Base-by-base conservation (phyloP, 2,888 invertebrate genomes). In the Orthonychiurus folsomi region DNA sequence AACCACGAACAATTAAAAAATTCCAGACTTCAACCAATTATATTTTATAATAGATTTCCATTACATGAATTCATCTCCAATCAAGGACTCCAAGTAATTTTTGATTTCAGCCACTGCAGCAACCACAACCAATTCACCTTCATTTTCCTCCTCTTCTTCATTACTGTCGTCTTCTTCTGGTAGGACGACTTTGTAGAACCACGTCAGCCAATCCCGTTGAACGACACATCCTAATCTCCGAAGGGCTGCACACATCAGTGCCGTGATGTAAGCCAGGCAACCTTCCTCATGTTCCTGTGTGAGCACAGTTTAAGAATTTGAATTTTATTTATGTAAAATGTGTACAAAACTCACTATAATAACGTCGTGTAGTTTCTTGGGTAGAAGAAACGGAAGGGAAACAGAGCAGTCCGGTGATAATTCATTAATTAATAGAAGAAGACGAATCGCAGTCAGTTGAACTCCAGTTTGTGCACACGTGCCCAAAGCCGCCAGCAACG, bases 161-260 rank as follows among this genome's bases (percentile, higher is more conserved):
- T 37, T 37, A 9, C 5, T 9, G 37, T 37, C 37, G 37, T 9
- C 37, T 37, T 5, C 9, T 5, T 37, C 37, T 1, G 63, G 61
- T 2, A 56, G 23, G 1, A 69, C 63, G n/a, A 65, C 61, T 21
- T 62, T 56, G 12, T 61, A 25, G 24, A 66, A 26, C 66, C 68
- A 69, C 5, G 61, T 56, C 2, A 56, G n/a, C 71, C 71, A 71
- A 27, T 66, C 56, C 20, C 57, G 23, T 27, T 67, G 62, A 1
- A 69, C 66, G 12, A 64, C 60, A 52, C 69, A 53, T 1, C 71
- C 71, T 2, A 71, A 52, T 57, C 63, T 68, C 12, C 71, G 61
- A 1, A 71, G 61, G 3, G 61, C 59, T 2, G 67, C 60, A 59
- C 69, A 69, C 25, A 69, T 66, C 1, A 68, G 65, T 1, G 68